These are phyloP conservation scores for Lathronympha strigana DNA, from an alignment of 2,888 invertebrate species.

Conservation along the genomic window DNA sequence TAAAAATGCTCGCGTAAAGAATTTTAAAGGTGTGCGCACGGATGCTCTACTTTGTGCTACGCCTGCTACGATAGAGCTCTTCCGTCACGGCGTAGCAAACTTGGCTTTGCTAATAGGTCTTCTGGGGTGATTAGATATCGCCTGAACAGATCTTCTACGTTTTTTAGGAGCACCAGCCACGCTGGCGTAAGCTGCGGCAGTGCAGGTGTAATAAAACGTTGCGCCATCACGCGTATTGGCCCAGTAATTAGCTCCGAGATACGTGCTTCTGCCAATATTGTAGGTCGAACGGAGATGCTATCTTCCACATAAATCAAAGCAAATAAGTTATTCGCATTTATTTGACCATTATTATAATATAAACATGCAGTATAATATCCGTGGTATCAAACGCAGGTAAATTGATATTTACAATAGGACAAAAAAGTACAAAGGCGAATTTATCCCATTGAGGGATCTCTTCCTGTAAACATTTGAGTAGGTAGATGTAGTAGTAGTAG, in stretches of 20 bases:
- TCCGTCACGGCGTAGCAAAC: no score
- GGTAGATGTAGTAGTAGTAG: no score
- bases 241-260: slow-evolving; percentile 44
- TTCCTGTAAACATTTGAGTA: no score
- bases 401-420: no score
- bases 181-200: slow-evolving; percentile 17
- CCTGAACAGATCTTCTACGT: neutral
- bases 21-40: no score
- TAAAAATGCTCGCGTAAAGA: no score
- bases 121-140: neutral
- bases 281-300: slow-evolving; percentile 3
- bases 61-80: no score
- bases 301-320: slow-evolving; percentile 10
- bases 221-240: slow-evolving; percentile 48
- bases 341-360: neutral
- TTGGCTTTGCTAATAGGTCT: neutral
- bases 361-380: no score
- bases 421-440: no score
- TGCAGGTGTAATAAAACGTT: slow-evolving; percentile 36
- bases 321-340: neutral
- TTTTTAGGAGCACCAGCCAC: neutral
- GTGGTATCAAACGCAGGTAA: no score
- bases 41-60: no score
- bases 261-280: slow-evolving; percentile 13
- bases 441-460: no score